These are phyloP conservation scores for Dicentrarchus labrax DNA, from an alignment of 2,113 vertebrate species.

Conservation along the genomic window DNA sequence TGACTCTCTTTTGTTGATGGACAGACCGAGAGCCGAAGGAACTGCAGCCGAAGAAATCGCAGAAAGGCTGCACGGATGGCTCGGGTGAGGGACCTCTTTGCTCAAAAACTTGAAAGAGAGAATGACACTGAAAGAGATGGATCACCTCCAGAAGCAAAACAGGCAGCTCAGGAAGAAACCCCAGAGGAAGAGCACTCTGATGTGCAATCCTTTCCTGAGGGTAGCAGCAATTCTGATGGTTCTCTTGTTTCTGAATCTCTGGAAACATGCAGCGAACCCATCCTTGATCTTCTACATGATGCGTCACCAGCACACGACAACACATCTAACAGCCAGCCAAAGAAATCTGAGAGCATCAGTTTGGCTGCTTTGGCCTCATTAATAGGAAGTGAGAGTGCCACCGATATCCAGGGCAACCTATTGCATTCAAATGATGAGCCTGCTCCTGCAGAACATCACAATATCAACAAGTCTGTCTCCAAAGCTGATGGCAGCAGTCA, in stretches of 20 bases:
- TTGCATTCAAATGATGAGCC: slow-evolving; percentile 17
- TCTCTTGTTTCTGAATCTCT: slow-evolving; percentile 25
- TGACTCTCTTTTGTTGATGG: slow-evolving; percentile 49
- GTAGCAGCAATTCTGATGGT: slow-evolving; percentile 5
- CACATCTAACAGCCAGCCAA: background rate
- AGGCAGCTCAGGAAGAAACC: slow-evolving; percentile 19
- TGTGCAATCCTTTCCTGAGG: slow-evolving; percentile 19
- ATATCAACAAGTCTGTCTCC: slow-evolving; percentile 3
- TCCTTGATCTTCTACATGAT: slow-evolving; percentile 7
- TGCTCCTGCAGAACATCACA: slow-evolving; percentile 8
- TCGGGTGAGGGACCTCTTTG: slow-evolving; percentile 71
- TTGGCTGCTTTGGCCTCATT: slow-evolving; percentile 24
- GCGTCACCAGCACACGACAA: slow-evolving; percentile 14
- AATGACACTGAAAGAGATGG: slow-evolving; percentile 32
- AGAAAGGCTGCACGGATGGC: slow-evolving; percentile 74
- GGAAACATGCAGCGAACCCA: slow-evolving; percentile 1
- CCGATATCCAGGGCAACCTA: slow-evolving; percentile 6
- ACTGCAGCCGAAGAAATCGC: slow-evolving; percentile 58
- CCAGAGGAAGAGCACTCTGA: background rate
- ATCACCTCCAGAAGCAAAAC: slow-evolving; percentile 25
- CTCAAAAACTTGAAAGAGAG: slow-evolving; percentile 34
- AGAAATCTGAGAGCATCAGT: slow-evolving; percentile 41
- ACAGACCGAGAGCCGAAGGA: slow-evolving; percentile 74
- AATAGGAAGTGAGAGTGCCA: slow-evolving; percentile 13
- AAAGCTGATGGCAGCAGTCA: slow-evolving; percentile 19